These are phyloP conservation scores for Perca schrenkii DNA, from an alignment of 2,113 vertebrate genomes.

Conservation along the genomic window DNA sequence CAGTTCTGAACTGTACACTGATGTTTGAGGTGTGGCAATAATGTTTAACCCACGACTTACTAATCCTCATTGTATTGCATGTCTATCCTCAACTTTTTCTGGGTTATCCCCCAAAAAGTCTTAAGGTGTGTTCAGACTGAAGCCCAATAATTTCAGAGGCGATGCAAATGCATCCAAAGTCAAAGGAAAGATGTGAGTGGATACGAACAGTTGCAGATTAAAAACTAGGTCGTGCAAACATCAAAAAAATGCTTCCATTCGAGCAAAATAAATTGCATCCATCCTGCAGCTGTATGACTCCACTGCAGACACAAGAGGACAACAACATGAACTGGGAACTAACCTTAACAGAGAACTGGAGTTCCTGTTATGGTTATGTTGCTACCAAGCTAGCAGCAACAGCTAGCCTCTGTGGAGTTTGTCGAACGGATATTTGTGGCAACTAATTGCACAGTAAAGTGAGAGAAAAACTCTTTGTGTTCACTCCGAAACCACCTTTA, in stretches of 20 bases:
- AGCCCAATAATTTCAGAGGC: background rate
- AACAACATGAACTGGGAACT: background rate
- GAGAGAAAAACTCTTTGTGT: background rate
- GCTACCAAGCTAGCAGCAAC: background rate
- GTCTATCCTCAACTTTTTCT: background rate
- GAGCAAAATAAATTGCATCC: background rate
- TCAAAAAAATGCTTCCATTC: background rate
- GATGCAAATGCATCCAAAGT: background rate
- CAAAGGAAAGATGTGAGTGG: background rate
- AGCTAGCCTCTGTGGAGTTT: background rate
- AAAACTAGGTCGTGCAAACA: no score
- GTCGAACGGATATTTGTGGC: background rate
- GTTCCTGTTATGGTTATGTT: background rate
- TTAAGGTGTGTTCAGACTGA: conserved; percentile 18
- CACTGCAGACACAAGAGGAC: background rate
- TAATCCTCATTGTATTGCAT: background rate
- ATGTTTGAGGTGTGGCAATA: background rate
- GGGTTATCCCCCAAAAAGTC: conserved; percentile 3
- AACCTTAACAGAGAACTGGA: background rate
- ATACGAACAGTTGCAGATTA: background rate
- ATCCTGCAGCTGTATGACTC: background rate
- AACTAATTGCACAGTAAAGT: background rate
- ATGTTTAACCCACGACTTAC: background rate
- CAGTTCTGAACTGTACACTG: background rate
- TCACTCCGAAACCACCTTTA: conserved; percentile 9